A percentile compares a stretch with the other conserved stretches of the same genome.
These are phyloP conservation scores for Steatornis caripensis DNA, from an alignment of 2,113 vertebrate genomes.

Conservation along the genomic window DNA sequence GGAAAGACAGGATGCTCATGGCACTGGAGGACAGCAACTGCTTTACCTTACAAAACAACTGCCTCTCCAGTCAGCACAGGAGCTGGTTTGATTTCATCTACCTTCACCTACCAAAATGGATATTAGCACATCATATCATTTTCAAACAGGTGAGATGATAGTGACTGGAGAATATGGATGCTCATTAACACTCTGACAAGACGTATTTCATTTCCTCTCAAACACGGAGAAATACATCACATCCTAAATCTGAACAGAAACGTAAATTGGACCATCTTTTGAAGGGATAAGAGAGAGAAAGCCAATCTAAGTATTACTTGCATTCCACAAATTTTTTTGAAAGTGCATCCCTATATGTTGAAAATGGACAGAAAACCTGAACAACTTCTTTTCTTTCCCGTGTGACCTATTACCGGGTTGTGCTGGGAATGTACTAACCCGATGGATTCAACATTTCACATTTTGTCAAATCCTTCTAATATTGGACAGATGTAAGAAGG, in stretches of 20 bases:
- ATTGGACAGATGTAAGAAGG: background rate
- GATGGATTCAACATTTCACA: background rate
- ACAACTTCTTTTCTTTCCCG: background rate
- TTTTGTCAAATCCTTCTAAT: background rate
- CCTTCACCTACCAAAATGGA: background rate
- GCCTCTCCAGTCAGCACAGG: background rate
- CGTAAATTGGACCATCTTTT: background rate
- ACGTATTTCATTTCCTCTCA: background rate
- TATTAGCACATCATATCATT: background rate
- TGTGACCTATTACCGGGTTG: background rate
- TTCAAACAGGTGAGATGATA: background rate
- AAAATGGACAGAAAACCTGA: background rate
- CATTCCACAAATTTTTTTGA: background rate
- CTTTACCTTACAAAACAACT: background rate
- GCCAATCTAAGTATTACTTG: background rate
- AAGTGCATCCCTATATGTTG: background rate
- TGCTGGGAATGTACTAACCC: background rate
- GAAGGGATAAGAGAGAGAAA: background rate
- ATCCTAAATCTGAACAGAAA: background rate
- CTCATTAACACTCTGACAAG: conserved; percentile 13
- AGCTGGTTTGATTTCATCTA: background rate
- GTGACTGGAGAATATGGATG: background rate
- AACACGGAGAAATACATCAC: background rate
- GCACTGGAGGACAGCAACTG: background rate
- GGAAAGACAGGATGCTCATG: background rate